Percentiles rank a stretch among this genome's conserved stretches.
Evolutionary conservation across 2,113 vertebrate genomes (phyloP).

Genomic region (Tretioscincus oriximinensis): DNA sequence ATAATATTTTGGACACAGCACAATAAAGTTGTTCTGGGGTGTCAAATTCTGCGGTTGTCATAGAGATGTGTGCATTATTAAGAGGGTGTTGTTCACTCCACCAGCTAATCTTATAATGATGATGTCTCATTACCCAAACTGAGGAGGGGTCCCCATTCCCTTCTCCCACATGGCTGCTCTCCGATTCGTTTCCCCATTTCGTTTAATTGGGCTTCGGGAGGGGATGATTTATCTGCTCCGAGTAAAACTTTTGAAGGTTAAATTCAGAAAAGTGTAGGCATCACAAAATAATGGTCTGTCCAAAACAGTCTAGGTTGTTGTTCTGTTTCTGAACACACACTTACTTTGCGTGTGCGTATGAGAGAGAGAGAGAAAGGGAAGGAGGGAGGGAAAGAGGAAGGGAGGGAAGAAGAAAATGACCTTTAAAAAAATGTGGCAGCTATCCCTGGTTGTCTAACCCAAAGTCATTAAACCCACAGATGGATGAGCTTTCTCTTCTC

Average conservation of each 20-base stretch:
- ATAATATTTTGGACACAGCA: slow-evolving; percentile 23
- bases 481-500: slow-evolving; percentile 6
- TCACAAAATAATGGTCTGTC: not conserved
- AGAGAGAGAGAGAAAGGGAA: too few relatives aligned
- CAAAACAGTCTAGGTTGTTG: not conserved
- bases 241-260: not conserved
- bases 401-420: not conserved
- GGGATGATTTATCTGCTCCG: not conserved
- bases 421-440: not conserved
- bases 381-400: too few relatives aligned
- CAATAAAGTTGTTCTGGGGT: slow-evolving; percentile 71
- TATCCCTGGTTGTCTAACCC: slow-evolving; percentile 5
- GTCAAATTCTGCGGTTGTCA: slow-evolving; percentile 74
- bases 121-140: slow-evolving; percentile 59
- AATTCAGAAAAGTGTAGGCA: accelerated
- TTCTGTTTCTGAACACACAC: not conserved
- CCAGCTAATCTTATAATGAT: slow-evolving; percentile 74
- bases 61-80: slow-evolving; percentile 77
- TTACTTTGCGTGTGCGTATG: not conserved
- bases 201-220: not conserved
- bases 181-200: accelerated
- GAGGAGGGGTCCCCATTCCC: not conserved
- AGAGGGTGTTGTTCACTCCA: slow-evolving; percentile 68
- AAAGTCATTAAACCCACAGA: slow-evolving; percentile 41
- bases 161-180: slow-evolving; percentile 14